These are phyloP conservation scores for Zaprionus kolodkinae DNA, from an alignment of 1,140 invertebrate species.

Conservation along the genomic window DNA sequence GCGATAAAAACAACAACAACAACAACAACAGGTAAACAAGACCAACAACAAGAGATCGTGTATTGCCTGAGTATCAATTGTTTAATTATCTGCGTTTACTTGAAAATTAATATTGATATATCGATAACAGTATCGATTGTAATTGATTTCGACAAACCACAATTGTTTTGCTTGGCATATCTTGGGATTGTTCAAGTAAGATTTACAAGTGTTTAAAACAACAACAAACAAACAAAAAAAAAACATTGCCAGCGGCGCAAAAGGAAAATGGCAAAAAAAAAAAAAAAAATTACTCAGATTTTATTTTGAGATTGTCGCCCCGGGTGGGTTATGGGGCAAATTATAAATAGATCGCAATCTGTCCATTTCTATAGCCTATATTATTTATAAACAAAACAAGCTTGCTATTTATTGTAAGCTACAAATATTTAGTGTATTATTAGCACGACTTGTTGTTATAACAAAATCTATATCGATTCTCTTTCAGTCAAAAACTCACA, in stretches of 20 bases:
- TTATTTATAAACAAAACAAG: constrained; percentile 64
- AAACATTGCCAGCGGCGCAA: neutral
- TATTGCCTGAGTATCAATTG: constrained; percentile 44
- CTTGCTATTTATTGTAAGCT: constrained; percentile 49
- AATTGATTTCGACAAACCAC: constrained; percentile 31
- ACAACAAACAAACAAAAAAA: constrained; percentile 1
- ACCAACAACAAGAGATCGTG: constrained; percentile 37
- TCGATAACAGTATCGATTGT: constrained; percentile 25
- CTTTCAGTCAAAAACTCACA: constrained; percentile 95
- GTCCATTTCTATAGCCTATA: constrained; percentile 31
- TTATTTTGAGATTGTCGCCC: constrained; percentile 43
- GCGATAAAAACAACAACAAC: constrained; percentile 12
- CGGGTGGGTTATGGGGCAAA: constrained; percentile 54
- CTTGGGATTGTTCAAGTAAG: constrained; percentile 19
- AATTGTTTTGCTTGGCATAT: constrained; percentile 20
- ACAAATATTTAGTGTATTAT: constrained; percentile 19
- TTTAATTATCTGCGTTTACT: constrained; percentile 38
- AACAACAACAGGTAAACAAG: constrained; percentile 31
- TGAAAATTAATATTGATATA: constrained; percentile 37
- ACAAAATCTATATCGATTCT: constrained; percentile 68
- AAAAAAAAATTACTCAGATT: constrained; percentile 43
- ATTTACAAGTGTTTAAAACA: constrained; percentile 41
- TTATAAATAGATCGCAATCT: constrained; percentile 64
- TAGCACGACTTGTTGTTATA: neutral
- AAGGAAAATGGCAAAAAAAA: constrained; percentile 1